phyloP scores from a whole-genome alignment of 2,888 invertebrate genomes.

The Eupeodes latifasciatus region DNA sequence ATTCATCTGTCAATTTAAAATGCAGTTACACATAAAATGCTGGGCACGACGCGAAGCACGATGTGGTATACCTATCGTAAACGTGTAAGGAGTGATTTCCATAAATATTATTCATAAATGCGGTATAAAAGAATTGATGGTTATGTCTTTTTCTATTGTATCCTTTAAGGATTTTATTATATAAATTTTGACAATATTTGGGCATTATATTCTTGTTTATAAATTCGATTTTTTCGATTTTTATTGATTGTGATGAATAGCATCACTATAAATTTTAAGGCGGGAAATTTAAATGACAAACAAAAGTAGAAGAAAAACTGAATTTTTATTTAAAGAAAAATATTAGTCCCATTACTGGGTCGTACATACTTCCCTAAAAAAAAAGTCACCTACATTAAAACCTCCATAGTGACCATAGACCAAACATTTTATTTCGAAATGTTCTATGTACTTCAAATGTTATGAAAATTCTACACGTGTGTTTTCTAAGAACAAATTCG shows the following conservation, averaged over 20 bases:
- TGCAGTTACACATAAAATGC: conserved; percentile 47
- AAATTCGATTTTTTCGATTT: conserved; percentile 17
- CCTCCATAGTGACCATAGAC: too few relatives aligned
- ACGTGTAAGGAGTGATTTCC: conserved; percentile 53
- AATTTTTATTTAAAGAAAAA: background rate
- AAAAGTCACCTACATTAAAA: background rate
- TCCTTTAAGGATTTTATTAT: conserved; percentile 61
- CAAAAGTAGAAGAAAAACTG: conserved; percentile 8
- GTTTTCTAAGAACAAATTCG: too few relatives aligned
- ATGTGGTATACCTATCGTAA: background rate
- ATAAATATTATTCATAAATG: conserved; percentile 34
- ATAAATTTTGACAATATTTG: conserved; percentile 58
- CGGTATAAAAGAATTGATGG: conserved; percentile 6
- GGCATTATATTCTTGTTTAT: conserved; percentile 39
- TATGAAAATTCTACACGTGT: too few relatives aligned
- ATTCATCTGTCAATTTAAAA: conserved; percentile 74
- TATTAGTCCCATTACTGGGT: background rate
- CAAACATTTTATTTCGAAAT: too few relatives aligned
- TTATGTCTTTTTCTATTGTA: conserved; percentile 46
- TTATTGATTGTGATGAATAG: conserved; percentile 20
- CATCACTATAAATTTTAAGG: conserved; percentile 4
- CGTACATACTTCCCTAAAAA: background rate
- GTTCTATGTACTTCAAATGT: too few relatives aligned
- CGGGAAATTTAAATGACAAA: background rate
- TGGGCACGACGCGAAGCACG: conserved; percentile 1